phyloP scores from a whole-genome alignment of 2,888 invertebrate genomes.

The Pediacus dermestoides region DNA sequence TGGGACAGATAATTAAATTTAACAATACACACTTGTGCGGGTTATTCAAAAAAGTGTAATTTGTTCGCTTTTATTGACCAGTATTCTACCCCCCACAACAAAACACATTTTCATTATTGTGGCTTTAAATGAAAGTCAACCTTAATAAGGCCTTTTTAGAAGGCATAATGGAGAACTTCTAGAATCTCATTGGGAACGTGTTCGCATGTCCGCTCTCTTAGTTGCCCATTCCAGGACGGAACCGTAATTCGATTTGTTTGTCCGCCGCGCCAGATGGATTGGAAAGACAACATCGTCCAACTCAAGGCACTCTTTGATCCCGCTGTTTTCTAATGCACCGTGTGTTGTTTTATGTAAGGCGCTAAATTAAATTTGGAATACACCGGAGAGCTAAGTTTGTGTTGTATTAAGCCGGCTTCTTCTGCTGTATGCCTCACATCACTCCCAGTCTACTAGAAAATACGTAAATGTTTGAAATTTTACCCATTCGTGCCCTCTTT shows the following conservation, averaged over 20 bases:
- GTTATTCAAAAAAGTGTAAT: too few relatives aligned
- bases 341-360: conserved; percentile 42
- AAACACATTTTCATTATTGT: conserved; percentile 8
- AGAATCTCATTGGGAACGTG: conserved; percentile 19
- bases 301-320: conserved; percentile 39
- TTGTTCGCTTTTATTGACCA: conserved; percentile 1
- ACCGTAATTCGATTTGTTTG: conserved; percentile 45
- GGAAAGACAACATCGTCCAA: conserved; percentile 44
- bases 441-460: conserved; percentile 11
- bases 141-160: conserved; percentile 8
- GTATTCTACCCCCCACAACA: too few relatives aligned
- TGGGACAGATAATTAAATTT: too few relatives aligned
- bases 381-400: conserved; percentile 25
- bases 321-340: conserved; percentile 39
- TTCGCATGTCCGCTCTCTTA: conserved; percentile 29
- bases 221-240: conserved; percentile 37
- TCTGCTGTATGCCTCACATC: conserved; percentile 4
- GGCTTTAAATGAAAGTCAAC: conserved; percentile 9
- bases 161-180: conserved; percentile 4
- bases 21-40: too few relatives aligned
- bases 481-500: conserved; percentile 16
- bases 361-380: conserved; percentile 40
- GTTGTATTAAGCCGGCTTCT: conserved; percentile 2
- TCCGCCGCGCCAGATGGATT: conserved; percentile 43
- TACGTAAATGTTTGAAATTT: conserved; percentile 23